phyloP scores from a whole-genome alignment of 2,113 vertebrate species.

The Atractosteus spatula region DNA sequence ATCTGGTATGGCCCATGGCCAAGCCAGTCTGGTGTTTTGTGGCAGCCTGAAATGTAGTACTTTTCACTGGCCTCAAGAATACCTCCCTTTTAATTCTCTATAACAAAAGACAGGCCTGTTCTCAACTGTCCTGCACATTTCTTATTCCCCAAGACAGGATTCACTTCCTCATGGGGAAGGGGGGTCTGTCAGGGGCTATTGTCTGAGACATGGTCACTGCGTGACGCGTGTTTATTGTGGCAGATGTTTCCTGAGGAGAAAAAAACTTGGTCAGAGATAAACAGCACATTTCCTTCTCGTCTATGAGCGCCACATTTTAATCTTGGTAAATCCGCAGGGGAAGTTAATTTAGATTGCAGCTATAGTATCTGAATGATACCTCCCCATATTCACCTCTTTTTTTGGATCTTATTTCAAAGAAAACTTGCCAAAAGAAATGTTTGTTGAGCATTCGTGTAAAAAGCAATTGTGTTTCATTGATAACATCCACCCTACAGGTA shows the following conservation, averaged over 20 bases:
- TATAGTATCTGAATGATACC: too few species aligned
- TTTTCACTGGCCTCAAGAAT: slow-evolving; percentile 32
- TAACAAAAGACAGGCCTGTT: not conserved
- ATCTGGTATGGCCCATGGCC: too few species aligned
- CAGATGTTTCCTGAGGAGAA: slow-evolving; percentile 68
- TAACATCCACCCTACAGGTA: too few species aligned
- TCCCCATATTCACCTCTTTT: too few species aligned
- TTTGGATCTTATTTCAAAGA: too few species aligned
- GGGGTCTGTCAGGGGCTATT: slow-evolving; percentile 44
- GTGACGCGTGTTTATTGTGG: slow-evolving; percentile 1
- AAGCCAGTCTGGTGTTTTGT: too few species aligned
- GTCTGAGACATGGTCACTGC: slow-evolving; percentile 25
- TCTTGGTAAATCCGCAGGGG: not conserved
- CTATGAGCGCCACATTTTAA: slow-evolving; percentile 23
- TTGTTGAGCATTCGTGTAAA: too few species aligned
- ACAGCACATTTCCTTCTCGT: slow-evolving; percentile 56
- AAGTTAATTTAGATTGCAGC: too few species aligned
- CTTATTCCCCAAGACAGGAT: slow-evolving; percentile 62
- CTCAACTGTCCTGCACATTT: slow-evolving; percentile 31
- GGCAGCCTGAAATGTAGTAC: not conserved
- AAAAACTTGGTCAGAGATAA: slow-evolving; percentile 59
- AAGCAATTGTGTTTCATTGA: too few species aligned
- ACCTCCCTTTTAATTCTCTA: slow-evolving; percentile 29
- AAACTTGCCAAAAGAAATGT: too few species aligned
- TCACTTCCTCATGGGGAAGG: slow-evolving; percentile 55